Conservation (phyloP, 2,888 invertebrate species). For the Drosophila tripunctata region DNA sequence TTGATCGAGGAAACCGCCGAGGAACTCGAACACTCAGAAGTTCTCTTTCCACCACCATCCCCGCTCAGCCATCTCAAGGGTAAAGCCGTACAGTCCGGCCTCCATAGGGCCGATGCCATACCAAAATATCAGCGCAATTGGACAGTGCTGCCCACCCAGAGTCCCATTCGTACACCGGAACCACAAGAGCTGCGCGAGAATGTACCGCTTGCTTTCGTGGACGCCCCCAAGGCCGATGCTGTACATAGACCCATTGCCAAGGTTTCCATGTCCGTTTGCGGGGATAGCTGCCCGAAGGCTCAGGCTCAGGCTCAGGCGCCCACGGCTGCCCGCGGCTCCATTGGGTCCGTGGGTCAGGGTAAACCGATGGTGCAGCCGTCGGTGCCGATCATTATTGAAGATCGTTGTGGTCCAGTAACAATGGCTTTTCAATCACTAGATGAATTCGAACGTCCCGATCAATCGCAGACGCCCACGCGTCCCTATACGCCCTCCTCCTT, state of each 20-base stretch:
- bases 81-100: constrained; percentile 85
- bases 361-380: constrained; percentile 51
- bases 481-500: constrained; percentile 86
- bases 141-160: constrained; percentile 86
- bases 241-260: constrained; percentile 75
- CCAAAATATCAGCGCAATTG: constrained; percentile 88
- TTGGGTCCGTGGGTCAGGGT: constrained; percentile 8
- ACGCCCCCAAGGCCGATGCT: constrained; percentile 72
- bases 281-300: constrained; percentile 13
- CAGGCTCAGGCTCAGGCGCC: constrained; percentile 25
- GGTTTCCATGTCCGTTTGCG: constrained; percentile 27
- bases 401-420: constrained; percentile 86
- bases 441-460: constrained; percentile 85
- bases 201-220: constrained; percentile 84
- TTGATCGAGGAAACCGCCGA: constrained; percentile 81
- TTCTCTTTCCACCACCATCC: constrained; percentile 82
- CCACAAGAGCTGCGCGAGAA: constrained; percentile 85
- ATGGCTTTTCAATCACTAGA: constrained; percentile 88
- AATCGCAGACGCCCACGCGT: constrained; percentile 83
- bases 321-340: constrained; percentile 59
- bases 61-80: constrained; percentile 82
- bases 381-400: constrained; percentile 83
- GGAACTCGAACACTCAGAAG: constrained; percentile 80
- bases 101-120: constrained; percentile 87
- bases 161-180: constrained; percentile 86